These are phyloP conservation scores for Drosophila oshimai DNA, from an alignment of 1,140 invertebrate species.

Conservation along the genomic window DNA sequence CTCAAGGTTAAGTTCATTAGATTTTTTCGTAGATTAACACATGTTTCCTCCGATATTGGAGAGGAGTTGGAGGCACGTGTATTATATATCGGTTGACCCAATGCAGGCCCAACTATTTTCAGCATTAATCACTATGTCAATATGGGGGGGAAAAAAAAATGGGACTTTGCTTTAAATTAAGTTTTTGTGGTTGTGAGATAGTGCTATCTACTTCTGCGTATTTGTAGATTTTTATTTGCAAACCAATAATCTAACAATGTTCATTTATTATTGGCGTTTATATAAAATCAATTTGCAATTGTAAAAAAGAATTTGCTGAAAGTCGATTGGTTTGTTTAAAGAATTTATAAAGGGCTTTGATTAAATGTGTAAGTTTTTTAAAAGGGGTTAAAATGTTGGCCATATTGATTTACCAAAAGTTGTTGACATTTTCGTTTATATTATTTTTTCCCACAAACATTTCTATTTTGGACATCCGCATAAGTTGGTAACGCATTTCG, in stretches of 20 bases:
- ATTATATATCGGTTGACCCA: neutral
- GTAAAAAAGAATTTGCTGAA: neutral
- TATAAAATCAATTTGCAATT: conserved; percentile 9
- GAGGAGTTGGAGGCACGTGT: neutral
- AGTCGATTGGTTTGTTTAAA: neutral
- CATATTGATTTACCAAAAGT: too few relatives aligned
- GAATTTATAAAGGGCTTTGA: too few relatives aligned
- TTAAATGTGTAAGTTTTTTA: too few relatives aligned
- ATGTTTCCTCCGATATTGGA: conserved; percentile 6
- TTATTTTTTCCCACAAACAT: neutral
- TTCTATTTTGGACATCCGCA: neutral
- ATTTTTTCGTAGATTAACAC: conserved; percentile 35
- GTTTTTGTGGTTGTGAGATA: neutral
- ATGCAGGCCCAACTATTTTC: conserved; percentile 2
- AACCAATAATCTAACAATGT: conserved; percentile 1
- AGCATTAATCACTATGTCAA: conserved; percentile 22
- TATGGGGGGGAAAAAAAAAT: neutral
- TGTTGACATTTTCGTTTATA: neutral
- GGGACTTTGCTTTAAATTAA: neutral
- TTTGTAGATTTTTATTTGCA: conserved; percentile 15
- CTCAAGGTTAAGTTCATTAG: conserved; percentile 38
- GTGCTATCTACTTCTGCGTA: conserved; percentile 10
- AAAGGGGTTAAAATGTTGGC: too few relatives aligned
- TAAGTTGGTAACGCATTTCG: neutral
- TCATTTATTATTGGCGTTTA: conserved; percentile 1